Conservation (phyloP, 2,888 invertebrate genomes). For the Sarcophaga variegata region DNA sequence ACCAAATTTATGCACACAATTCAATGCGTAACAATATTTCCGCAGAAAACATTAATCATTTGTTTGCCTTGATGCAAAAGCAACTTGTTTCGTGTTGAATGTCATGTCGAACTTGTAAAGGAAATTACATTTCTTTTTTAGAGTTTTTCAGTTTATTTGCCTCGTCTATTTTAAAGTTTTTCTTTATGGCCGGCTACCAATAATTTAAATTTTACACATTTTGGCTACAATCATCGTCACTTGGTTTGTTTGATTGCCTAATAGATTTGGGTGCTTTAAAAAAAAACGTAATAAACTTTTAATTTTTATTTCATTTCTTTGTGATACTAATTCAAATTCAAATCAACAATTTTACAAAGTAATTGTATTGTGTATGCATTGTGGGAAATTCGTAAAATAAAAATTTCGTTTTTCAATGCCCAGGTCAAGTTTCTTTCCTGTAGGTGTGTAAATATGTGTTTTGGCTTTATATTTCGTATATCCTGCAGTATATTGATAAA, state of each 20-base stretch:
- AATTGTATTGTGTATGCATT: neutral
- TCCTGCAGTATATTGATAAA: slow-evolving; percentile 16
- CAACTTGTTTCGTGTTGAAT: slow-evolving; percentile 55
- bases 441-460: neutral
- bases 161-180: neutral
- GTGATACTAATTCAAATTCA: neutral
- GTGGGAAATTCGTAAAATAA: slow-evolving; percentile 28
- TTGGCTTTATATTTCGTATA: slow-evolving; percentile 27
- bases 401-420: neutral
- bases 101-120: slow-evolving; percentile 63
- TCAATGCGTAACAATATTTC: slow-evolving; percentile 42
- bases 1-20: neutral
- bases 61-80: slow-evolving; percentile 40
- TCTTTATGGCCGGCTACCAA: slow-evolving; percentile 47
- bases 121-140: slow-evolving; percentile 48
- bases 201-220: slow-evolving; percentile 67
- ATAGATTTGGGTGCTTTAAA: slow-evolving; percentile 49
- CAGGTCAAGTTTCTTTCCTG: slow-evolving; percentile 19
- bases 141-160: neutral
- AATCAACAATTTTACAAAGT: neutral
- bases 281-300: slow-evolving; percentile 58
- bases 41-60: slow-evolving; percentile 57
- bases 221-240: slow-evolving; percentile 42
- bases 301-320: neutral
- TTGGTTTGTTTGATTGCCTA: slow-evolving; percentile 39